Evolutionary conservation across 2,797 vertebrate species (phyloP), one percentile per base, ranked within the genome.

Genomic region (Danionella dracula): DNA sequence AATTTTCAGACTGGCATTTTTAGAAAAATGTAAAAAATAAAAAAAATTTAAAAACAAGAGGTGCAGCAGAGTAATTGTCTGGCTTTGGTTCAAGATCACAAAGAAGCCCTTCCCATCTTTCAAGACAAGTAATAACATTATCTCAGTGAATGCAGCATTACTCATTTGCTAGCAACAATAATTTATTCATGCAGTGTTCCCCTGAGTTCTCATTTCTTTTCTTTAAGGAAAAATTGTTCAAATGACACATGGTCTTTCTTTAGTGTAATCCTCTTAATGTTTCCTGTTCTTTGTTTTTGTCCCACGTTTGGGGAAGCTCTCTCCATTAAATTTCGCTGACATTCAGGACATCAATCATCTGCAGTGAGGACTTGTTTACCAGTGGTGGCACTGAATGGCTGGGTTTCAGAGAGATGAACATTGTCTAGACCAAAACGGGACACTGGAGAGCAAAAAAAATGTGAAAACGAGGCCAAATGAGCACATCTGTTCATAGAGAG

Each of bases 141-240:
- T 79, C 72, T 81, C 45, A 68, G 60, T 67, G 77, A 81, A 80
- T 69, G 71, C 55, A 73, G 65, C 67, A 68, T 73, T 80, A 80
- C 73, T 82, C 44, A 76, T 74, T 70, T 60, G 40, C 34, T 57
- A 71, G 38, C 29, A 20, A 46, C 15, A 20, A 79, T 79, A 54
- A 77, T 81, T 82, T 76, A 81, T 77, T 83, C 67, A 76, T 76
- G 54, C 44, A 40, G 19, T 31, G 50, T 62, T 54, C 37, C 23
- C 44, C 69, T 53, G n/a, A 4, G 16, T 19, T 57, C n/a, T 50
- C 4, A 3, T 45, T 10, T 9, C 13, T 57, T 9, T 42, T 50
- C 66, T 69, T 75, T 61, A 66, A 58, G 57, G 40, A 53, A 70
- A 73, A 73, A 57, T 76, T 66, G 71, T 65, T 54, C 35, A 76